Evolutionary conservation across 2,113 vertebrate genomes (phyloP), one percentile per base, ranked within the genome.

Genomic region (Myrmophylax atrothorax): DNA sequence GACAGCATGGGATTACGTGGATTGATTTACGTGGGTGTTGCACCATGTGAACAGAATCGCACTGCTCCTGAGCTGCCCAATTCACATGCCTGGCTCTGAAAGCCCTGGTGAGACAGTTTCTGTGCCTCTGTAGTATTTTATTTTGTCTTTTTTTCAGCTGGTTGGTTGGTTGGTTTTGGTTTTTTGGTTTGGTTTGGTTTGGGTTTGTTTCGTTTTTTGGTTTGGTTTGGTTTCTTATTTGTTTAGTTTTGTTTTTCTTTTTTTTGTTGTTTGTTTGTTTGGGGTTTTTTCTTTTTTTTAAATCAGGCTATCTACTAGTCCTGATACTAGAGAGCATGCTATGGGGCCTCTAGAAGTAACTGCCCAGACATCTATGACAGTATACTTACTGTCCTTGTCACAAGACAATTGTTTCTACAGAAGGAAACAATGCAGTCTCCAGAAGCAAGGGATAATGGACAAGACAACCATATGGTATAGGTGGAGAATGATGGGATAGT

Each of bases 81-180:
- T 46, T 83, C 40, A 38, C 6, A 8, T 1, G 4, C 11, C 64
- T 59, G 55, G 11, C 42, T 23, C 23, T 2, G 1, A 77, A 74
- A 70, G 6, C 12, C 38, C 14, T 17, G 28, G 9, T 0, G 0
- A 81, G 91, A 18, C 18, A 58, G 64, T 64, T 76, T 49, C n/a
- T 58, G 19, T 66, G 28, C 20, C 19, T n/a, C 37, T 0, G 0
- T 25, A 15, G n/a, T 8, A 11, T 58, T 52, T 64, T 44, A 5
- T 31, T 55, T 63, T 67, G 8, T 42, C 4, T 13, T 44, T 20
- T 47, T 37, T 38, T 35, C 4, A 42, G 40, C 44, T 5, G 25
- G 46, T 47, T 35, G 19, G 5, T 35, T 35, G 22, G 11, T 62
- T 38, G 15, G 10, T 37, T 24, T 23, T 16, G 10, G 15, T 3